Base-by-base conservation (phyloP, 1,140 invertebrate genomes). In the Meloidogyne floridensis region DNA sequence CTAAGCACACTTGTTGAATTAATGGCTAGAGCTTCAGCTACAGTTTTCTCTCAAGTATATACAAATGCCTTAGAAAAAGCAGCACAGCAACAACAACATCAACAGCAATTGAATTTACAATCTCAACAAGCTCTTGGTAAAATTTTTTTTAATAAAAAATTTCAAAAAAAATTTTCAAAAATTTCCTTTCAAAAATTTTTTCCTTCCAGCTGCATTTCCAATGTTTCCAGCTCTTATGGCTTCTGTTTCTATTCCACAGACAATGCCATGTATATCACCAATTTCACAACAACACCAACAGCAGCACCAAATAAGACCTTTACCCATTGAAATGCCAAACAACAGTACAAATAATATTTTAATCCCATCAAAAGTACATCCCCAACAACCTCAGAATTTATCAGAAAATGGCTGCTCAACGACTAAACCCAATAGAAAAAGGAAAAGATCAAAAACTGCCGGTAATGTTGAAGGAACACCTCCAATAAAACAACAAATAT, bases 11-110 rank as follows among this genome's bases (percentile, higher is more conserved):
- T 51, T 74, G 72, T 18, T 18, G 72, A 74, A 54, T 51, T 74
- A 74, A 79, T 79, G 65, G 77, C 77, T 4, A 43, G 77, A 42
- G 59, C 72, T 43, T 79, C 77, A 11, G 77, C 77, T 18, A 71
- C 77, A 51, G 72, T 79, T 69, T 71, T 79, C 59, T 72, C 69
- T 47, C 65, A 69, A 8, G 43, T 72, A 72, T 79, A 18, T 69
- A 18, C 77, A 15, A 79, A 79, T 71, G 77, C 65, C 42, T 69
- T 72, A 18, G 77, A 79, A 71, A 79, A 79, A 53, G 75, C 53
- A 69, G 1, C 1, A 32, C 65, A 43, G 10, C 56, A 56, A 15
- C 74, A 75, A 32, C 65, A 79, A 4, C 77, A 77, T 10, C 75
- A 77, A 65, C 75, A 77, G 75, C 47, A 69, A 53, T 15, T 42